Percentiles rank a stretch among this genome's conserved stretches.
These are phyloP conservation scores for Galleria mellonella DNA, from an alignment of 1,140 invertebrate species.

Conservation along the genomic window DNA sequence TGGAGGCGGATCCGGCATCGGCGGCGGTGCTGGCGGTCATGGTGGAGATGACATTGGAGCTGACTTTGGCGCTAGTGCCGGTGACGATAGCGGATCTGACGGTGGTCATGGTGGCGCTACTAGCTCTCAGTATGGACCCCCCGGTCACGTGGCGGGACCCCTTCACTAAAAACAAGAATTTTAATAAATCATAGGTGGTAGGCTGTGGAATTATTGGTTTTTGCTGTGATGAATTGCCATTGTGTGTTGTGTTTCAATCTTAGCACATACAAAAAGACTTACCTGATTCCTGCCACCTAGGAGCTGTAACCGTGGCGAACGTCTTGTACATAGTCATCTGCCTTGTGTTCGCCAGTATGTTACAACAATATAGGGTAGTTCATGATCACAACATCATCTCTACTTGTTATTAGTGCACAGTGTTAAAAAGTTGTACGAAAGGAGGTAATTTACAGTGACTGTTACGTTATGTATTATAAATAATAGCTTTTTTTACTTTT, in stretches of 20 bases:
- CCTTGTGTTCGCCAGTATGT: conserved; percentile 29
- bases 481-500: conserved; percentile 63
- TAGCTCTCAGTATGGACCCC: conserved; percentile 59
- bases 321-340: conserved; percentile 53
- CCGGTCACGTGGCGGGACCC: conserved; percentile 59
- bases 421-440: conserved; percentile 58
- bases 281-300: conserved; percentile 10
- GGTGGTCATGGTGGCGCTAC: conserved; percentile 46
- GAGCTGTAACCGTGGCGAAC: conserved; percentile 24
- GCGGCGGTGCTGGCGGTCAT: conserved; percentile 27
- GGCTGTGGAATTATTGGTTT: conserved; percentile 1
- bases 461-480: conserved; percentile 64
- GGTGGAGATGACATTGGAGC: conserved; percentile 23
- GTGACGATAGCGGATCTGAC: conserved; percentile 27
- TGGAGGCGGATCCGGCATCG: conserved; percentile 1
- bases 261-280: background rate
- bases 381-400: conserved; percentile 43
- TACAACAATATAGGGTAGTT: conserved; percentile 20
- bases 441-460: conserved; percentile 58
- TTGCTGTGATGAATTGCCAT: conserved; percentile 3
- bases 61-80: conserved; percentile 42
- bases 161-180: conserved; percentile 50
- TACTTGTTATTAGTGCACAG: conserved; percentile 70
- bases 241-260: too few relatives aligned
- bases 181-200: conserved; percentile 1